Evolutionary conservation across 2,797 vertebrate genomes (phyloP).

Genomic region (Pseudocheirus occidentalis): DNA sequence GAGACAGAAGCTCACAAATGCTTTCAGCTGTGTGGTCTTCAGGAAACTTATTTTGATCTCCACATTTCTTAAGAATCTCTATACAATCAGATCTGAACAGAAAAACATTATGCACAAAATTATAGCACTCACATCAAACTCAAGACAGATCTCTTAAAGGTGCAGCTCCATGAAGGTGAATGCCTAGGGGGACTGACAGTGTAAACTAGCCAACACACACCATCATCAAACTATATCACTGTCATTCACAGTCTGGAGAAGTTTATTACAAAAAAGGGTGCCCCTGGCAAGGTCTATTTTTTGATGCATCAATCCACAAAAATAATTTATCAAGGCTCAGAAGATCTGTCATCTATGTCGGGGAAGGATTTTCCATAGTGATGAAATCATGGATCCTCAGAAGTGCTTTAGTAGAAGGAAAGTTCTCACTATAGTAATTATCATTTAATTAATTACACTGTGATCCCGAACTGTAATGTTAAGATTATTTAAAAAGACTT

Average conservation of each 20-base stretch:
- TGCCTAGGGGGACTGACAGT: not conserved
- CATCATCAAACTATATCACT: not conserved
- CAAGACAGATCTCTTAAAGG: not conserved
- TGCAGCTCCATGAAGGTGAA: not conserved
- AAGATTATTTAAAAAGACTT: conserved; percentile 74
- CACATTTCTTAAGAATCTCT: conserved; percentile 97
- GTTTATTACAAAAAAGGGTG: not conserved
- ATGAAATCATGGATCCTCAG: not conserved
- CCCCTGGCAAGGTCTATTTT: not conserved
- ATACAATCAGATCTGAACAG: conserved; percentile 94
- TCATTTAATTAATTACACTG: not conserved
- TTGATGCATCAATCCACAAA: not conserved
- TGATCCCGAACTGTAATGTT: not conserved
- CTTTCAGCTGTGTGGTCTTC: conserved; percentile 95
- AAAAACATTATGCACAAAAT: conserved; percentile 47
- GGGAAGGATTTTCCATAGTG: not conserved
- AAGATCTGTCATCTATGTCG: not conserved
- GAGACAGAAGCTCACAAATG: conserved; percentile 96
- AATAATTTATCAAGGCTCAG: not conserved
- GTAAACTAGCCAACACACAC: not conserved
- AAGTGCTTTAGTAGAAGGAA: not conserved
- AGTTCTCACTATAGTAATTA: not conserved
- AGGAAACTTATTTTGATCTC: conserved; percentile 93
- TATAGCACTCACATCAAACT: not conserved
- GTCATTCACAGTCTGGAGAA: not conserved